Evolutionary conservation across 2,797 vertebrate genomes (phyloP), one percentile per base, ranked within the genome.

Genomic region (Ataeniobius toweri): DNA sequence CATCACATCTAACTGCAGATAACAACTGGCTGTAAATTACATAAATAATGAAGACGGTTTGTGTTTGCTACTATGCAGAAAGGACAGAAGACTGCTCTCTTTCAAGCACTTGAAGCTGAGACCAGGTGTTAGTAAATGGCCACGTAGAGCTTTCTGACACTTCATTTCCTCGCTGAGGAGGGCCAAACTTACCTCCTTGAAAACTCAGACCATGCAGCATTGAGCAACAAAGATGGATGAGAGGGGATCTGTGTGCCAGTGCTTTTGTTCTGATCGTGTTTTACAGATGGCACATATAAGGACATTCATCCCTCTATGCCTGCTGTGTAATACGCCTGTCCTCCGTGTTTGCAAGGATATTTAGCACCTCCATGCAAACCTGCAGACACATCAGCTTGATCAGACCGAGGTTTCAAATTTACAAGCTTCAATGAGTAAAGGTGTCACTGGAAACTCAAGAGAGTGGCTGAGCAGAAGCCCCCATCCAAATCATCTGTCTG

Each of bases 111-210:
- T 36, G 44, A 70, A 87, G 80, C 79, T 76, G 80, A 85, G 59
- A 76, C 83, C 84, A 89, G 86, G 85, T 86, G 82, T 89, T 82
- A 84, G 88, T 74, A 88, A 86, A 82, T 56, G 78, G 83, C 78
- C 89, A 90, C 92, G 93, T 90, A 78, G 55, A 80, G 80, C 44
- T 78, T 84, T 76, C 22, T 89, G 93, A 93, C 86, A 87, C 74
- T 85, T 91, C 73, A 88, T 88, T 94, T 94, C 91, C 92, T 90
- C 85, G 70, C 71, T 92, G 89, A 94, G 81, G 83, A 84, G 80
- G 85, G 55, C 83, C 92, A 94, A 91, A 86, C 74, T 78, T 85
- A 67, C 75, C 74, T 79, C 83, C 85, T 90, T 89, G 78, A 73
- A n/a, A 91, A 59, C 71, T 85, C 80, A 87, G 78, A 83, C n/a